Conservation (phyloP, 2,113 vertebrate genomes). For the Heterotis niloticus region DNA sequence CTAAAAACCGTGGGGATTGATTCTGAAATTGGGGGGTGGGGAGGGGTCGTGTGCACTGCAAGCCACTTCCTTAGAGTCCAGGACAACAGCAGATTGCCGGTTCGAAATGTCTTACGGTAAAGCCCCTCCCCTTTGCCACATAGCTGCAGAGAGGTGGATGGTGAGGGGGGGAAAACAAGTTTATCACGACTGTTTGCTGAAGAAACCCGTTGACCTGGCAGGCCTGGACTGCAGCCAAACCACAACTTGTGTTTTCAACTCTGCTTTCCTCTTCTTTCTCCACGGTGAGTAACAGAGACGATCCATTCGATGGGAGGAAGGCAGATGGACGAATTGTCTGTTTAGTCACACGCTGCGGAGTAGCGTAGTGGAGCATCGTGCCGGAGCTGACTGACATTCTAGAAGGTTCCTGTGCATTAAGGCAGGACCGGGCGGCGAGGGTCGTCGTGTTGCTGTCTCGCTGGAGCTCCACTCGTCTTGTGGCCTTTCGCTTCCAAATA, state of each 20-base stretch:
- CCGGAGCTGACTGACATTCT: not conserved
- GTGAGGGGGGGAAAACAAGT: constrained; percentile 56
- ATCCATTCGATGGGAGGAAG: constrained; percentile 29
- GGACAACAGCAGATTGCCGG: constrained; percentile 48
- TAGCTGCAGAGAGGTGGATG: constrained; percentile 1
- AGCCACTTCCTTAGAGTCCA: not conserved
- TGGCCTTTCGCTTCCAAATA: not conserved
- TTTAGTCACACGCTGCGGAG: not conserved
- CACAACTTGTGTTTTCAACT: not conserved
- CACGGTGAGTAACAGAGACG: constrained; percentile 34
- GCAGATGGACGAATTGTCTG: constrained; percentile 6
- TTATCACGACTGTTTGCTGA: constrained; percentile 53
- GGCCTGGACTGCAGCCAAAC: constrained; percentile 29
- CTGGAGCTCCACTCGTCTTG: too few relatives aligned
- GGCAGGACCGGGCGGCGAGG: not conserved
- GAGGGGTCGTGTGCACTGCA: not conserved
- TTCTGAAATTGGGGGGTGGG: not conserved
- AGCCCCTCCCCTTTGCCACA: constrained; percentile 42
- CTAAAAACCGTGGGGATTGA: constrained; percentile 11
- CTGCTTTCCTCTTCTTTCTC: constrained; percentile 13
- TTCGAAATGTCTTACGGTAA: constrained; percentile 52
- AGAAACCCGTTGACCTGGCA: constrained; percentile 43
- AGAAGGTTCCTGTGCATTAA: not conserved
- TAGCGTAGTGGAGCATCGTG: not conserved
- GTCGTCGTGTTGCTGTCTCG: not conserved